Evolutionary conservation across 2,888 invertebrate species (phyloP).

Genomic region (Pediacus dermestoides): DNA sequence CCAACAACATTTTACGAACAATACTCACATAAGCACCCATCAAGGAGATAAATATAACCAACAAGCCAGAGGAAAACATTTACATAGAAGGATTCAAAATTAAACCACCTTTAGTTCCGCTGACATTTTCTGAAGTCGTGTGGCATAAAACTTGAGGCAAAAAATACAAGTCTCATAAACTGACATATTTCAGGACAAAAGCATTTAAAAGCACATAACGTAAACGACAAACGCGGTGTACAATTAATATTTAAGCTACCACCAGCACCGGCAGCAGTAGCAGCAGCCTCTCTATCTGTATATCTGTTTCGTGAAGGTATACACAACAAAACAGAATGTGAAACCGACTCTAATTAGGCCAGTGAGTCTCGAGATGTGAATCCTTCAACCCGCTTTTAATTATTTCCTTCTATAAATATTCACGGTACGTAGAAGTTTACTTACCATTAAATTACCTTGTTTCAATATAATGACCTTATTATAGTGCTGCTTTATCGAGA

Average conservation of each 20-base stretch:
- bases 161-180: conserved; percentile 10
- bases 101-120: conserved; percentile 6
- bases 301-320: no score
- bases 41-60: no score
- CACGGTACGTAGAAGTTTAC: conserved; percentile 10
- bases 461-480: conserved; percentile 12
- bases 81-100: no score
- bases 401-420: conserved; percentile 16
- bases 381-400: conserved; percentile 15
- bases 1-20: no score
- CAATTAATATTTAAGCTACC: conserved; percentile 16
- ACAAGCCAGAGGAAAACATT: no score
- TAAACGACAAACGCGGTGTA: conserved; percentile 12
- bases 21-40: no score
- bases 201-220: conserved; percentile 11
- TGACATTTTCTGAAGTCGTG: conserved; percentile 10
- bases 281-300: conserved; percentile 9
- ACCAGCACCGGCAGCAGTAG: conserved; percentile 6
- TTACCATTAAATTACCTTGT: conserved; percentile 13
- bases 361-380: conserved; percentile 8
- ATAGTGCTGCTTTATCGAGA: background rate
- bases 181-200: conserved; percentile 15
- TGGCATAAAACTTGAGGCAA: conserved; percentile 1
- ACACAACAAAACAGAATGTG: conserved; percentile 1
- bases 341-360: conserved; percentile 15